Evolutionary conservation across 2,888 invertebrate genomes (phyloP), one percentile per base, ranked within the genome.

Genomic region (Tanypteryx hageni): DNA sequence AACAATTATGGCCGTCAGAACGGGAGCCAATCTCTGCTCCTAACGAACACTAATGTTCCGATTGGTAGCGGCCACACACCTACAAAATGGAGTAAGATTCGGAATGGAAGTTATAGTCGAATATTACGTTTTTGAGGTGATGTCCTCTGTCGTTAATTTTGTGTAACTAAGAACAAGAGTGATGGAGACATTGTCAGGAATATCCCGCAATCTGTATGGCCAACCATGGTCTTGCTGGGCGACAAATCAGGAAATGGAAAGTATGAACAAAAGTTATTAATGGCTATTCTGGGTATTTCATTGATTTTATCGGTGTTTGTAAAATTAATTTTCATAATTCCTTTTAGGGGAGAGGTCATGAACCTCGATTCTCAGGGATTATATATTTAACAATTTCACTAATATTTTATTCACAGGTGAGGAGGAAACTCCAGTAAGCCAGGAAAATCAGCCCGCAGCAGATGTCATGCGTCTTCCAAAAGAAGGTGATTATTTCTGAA

Each of bases 401-500:
- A n/a, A 16, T 86, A 68, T 44, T 18, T 14, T 64, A 64, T 61
- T 27, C 44, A 89, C n/a, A 89, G 89, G 31, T 11, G 89, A 89
- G 18, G 89, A 89, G 14, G 89, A 89, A n/a, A 16, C 64, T 0
- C 44, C 64, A 31, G 18, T 27, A n/a, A 8, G 31, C n/a, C 64
- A 89, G n/a, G 31, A 89, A 64, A 89, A 27, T 44, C 89, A 89
- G 44, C 89, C 89, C 13, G 89, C 64, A 56, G 89, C 89, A 44
- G 89, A 89, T 68, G 89, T 89, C 64, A 89, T 89, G 89, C 64
- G 89, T n/a, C 89, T 89, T n/a, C 89, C 89, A 14, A 89, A 89
- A 89, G 89, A 89, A 89, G 89, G 89, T 89, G 89, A 89, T 44
- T 89, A 89, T 89, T 89, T 64, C 56, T 31, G n/a, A 83, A 57